Evolutionary conservation across 2,797 vertebrate genomes (phyloP).

Genomic region (Stomatorhinus walkeri): DNA sequence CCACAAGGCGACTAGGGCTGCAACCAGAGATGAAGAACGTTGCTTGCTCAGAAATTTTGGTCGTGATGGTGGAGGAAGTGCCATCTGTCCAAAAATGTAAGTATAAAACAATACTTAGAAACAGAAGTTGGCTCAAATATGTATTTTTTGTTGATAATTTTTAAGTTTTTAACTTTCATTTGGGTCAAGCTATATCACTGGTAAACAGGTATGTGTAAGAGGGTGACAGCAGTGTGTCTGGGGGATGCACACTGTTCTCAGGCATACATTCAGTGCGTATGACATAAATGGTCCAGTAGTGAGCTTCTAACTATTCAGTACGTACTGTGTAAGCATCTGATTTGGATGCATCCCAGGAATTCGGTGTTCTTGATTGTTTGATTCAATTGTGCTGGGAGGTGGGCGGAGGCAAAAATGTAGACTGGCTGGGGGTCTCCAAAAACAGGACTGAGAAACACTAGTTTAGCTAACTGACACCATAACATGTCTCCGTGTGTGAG

Average conservation of each 20-base stretch:
- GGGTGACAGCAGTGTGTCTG: not conserved
- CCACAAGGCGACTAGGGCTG: not conserved
- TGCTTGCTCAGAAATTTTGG: not conserved
- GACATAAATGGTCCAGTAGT: not conserved
- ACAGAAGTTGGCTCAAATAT: not conserved
- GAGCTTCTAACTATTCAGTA: not conserved
- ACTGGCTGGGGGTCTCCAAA: not conserved
- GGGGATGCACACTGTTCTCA: not conserved
- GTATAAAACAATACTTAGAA: not conserved
- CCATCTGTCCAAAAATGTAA: not conserved
- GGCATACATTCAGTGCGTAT: not conserved
- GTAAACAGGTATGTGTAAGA: not conserved
- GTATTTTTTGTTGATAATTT: not conserved
- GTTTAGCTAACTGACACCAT: not conserved
- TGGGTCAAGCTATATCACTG: not conserved
- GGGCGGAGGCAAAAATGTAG: not conserved
- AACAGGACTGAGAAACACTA: not conserved
- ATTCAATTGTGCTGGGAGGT: not conserved
- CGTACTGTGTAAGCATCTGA: not conserved
- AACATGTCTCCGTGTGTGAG: not conserved
- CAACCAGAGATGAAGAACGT: not conserved
- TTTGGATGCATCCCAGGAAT: not conserved
- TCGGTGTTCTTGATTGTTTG: not conserved
- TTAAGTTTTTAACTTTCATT: not conserved
- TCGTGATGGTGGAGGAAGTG: not conserved